Evolutionary conservation across 2,113 vertebrate genomes (phyloP), one percentile per base, ranked within the genome.

Genomic region (Girardinichthys multiradiatus): DNA sequence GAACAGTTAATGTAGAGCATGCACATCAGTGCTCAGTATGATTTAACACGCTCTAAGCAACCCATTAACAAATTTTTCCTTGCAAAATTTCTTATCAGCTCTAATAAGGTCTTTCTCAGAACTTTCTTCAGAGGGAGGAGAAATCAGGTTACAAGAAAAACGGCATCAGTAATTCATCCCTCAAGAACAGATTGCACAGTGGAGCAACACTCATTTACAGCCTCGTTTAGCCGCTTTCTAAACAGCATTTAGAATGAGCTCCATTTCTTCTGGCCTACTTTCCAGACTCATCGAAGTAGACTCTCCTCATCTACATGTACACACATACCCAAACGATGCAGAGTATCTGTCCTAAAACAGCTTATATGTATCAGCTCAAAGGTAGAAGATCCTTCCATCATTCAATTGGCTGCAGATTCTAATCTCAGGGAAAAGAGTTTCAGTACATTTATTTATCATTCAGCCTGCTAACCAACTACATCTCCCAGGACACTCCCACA

Each of bases 181-280:
- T 70, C 33, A 81, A 78, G 81, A 88, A 80, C 74, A 81, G 76
- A 81, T 70, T 70, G 68, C 26, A 4, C 59, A 66, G 45, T 48
- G 85, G 77, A 74, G 82, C 72, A 74, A 85, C 87, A 83, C 83
- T 84, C 80, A 80, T 89, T 91, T 84, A 77, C 54, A 68, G 64
- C 26, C 76, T 79, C 57, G 80, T 91, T 54, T 83, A 78, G 68
- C 45, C 35, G 60, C 15, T 81, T 84, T 84, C 57, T 80, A 79
- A 88, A 77, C 42, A 10, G 77, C 80, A 79, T 86, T 66, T 79
- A 70, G 45, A 88, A 84, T 78, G 76, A 84, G 80, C 72, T 65
- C 28, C 3, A 29, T 66, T 73, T 85, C 70, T 58, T 68, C 66
- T 81, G 80, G 69, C 88, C 89, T 83, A 88, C 64, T 91, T 92